Conservation (phyloP, 1,140 invertebrate species). For the Plectus sambesii region DNA sequence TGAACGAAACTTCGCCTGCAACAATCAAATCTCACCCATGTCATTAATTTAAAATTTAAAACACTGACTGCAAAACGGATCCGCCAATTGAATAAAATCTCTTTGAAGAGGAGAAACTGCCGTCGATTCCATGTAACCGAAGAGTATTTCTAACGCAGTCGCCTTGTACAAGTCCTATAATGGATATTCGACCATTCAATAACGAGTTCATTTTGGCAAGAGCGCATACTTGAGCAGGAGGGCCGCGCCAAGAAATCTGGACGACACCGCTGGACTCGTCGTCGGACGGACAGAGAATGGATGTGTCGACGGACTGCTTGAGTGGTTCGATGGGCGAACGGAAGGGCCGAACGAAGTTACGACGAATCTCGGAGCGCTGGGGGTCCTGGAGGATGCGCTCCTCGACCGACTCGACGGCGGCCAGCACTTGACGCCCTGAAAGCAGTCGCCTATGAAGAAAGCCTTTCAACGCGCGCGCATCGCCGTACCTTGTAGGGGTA, state of each 20-base stretch:
- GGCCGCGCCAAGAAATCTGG: conserved; percentile 68
- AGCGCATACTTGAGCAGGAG: conserved; percentile 47
- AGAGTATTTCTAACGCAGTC: conserved; percentile 58
- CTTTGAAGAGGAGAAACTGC: conserved; percentile 68
- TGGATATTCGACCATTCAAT: background rate
- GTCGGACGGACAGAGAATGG: conserved; percentile 64
- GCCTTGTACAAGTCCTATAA: conserved; percentile 47
- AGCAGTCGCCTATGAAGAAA: conserved; percentile 47
- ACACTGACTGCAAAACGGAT: conserved; percentile 67
- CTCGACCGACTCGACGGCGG: conserved; percentile 51
- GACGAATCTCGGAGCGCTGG: conserved; percentile 57
- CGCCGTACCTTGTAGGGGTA: conserved; percentile 63
- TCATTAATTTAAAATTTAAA: conserved; percentile 32
- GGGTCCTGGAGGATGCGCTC: conserved; percentile 57
- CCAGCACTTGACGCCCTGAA: no score
- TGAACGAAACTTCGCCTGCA: conserved; percentile 8
- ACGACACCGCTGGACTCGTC: conserved; percentile 73
- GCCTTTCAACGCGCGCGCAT: conserved; percentile 9
- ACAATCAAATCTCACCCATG: conserved; percentile 16
- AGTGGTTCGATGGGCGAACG: conserved; percentile 53
- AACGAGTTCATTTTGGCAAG: conserved; percentile 1
- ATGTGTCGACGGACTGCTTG: conserved; percentile 49
- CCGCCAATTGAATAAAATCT: conserved; percentile 68
- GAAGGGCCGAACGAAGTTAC: conserved; percentile 32
- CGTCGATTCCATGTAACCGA: conserved; percentile 72